Conservation (phyloP, 2,113 vertebrate species). For the Entosphenus tridentatus region DNA sequence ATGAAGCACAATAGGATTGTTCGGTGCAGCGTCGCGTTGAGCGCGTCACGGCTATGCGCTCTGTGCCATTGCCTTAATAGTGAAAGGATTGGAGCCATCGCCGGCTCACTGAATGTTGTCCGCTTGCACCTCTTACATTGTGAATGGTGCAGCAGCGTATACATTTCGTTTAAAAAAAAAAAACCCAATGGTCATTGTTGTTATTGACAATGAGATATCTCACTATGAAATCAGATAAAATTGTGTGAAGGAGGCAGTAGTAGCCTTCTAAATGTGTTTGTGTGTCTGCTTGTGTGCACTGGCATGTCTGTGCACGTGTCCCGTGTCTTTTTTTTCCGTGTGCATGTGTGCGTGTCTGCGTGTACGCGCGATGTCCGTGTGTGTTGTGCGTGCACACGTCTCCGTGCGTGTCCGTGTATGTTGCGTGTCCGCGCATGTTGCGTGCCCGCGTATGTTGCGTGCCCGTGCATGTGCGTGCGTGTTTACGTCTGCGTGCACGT, state of each 20-base stretch:
- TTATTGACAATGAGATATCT: neutral
- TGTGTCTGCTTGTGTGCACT: neutral
- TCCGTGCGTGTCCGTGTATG: neutral
- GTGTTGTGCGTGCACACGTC: neutral
- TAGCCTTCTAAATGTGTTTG: neutral
- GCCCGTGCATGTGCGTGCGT: neutral
- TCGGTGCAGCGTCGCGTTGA: too few species aligned
- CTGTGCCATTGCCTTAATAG: too few species aligned
- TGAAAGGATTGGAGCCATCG: too few species aligned
- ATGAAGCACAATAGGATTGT: too few species aligned
- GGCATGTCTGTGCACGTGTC: neutral
- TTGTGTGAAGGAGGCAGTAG: neutral
- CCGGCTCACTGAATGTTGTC: too few species aligned
- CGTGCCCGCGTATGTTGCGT: too few species aligned
- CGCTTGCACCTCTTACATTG: too few species aligned
- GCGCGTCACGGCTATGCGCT: too few species aligned
- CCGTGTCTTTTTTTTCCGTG: neutral
- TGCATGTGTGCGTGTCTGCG: neutral
- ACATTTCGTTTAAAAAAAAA: too few species aligned
- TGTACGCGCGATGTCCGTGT: neutral
- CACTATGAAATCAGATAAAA: neutral
- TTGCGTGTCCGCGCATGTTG: neutral
- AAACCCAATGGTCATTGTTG: neutral
- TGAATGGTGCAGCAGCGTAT: too few species aligned
- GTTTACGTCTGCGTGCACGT: neutral